These are phyloP conservation scores for Cyanoliseus patagonus DNA, from an alignment of 2,113 vertebrate genomes.

Conservation along the genomic window DNA sequence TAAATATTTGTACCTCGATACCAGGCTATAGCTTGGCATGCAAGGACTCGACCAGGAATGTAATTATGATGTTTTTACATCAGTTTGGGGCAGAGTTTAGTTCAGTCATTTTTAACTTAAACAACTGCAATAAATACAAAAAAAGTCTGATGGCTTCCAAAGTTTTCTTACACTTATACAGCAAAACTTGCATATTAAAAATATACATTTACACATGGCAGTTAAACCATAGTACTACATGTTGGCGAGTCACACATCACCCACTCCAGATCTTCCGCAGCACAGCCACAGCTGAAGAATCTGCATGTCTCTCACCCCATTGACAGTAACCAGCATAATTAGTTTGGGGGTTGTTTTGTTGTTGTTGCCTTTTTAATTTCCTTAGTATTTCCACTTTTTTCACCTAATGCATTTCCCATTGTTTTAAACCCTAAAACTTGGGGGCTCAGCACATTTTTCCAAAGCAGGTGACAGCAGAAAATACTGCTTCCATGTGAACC, in stretches of 20 bases:
- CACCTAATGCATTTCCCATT: not conserved
- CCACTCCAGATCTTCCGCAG: not conserved
- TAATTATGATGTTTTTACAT: not conserved
- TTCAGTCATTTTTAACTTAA: conserved; percentile 13
- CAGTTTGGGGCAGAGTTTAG: conserved; percentile 7
- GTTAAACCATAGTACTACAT: not conserved
- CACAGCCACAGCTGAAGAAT: not conserved
- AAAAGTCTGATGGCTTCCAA: not conserved
- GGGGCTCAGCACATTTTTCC: not conserved
- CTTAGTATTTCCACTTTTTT: not conserved
- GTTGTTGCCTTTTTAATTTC: not conserved
- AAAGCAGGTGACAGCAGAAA: not conserved
- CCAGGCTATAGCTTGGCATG: not conserved
- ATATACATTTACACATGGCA: not conserved
- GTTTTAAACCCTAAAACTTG: not conserved
- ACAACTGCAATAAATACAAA: not conserved
- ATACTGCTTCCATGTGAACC: not conserved
- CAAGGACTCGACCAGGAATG: not conserved
- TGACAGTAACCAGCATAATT: not conserved
- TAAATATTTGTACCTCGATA: not conserved
- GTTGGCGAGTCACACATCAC: not conserved
- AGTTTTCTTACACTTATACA: not conserved
- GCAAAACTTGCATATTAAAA: not conserved
- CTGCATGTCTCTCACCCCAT: not conserved
- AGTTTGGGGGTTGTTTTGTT: not conserved